Base-by-base conservation (phyloP, 2,888 invertebrate species). In the Neria commutata region DNA sequence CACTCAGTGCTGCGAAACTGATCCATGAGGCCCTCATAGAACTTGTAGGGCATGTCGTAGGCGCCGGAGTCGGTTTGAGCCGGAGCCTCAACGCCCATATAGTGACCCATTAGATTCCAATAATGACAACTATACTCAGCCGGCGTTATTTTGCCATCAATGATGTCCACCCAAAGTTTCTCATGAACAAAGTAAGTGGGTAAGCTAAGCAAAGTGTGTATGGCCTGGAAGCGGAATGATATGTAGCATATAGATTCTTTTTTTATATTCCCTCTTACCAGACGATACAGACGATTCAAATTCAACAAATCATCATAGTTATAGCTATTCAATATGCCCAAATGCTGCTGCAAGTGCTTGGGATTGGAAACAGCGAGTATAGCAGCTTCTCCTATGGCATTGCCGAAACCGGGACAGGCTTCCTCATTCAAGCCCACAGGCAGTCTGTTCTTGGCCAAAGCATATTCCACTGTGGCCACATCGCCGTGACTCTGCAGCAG, bases 1-100 rank as follows among this genome's bases (percentile, higher is more conserved):
- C 54, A 74, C 75, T 69, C 69, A 2, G 75, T 70, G 58, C 74
- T 72, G 42, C 72, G 61, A 23, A 57, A 66, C 17, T 74, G 64
- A 40, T 71, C 71, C 21, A 74, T 56, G 42, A 73, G 64, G 10
- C 73, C 71, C 46, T 73, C 87, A 11, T 88, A 86, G 11, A 89
- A 90, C 69, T 90, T 90, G n/a, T 89, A 86, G 10, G 88, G 89
- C 19, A 90, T 86, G 72, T 90, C 90, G 61, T 90, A 89, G 74
- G 89, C 86, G 1, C 84, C 82, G 59, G 87, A 85, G 26, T 83
- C 83, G 61, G 89, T 83, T 54, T 83, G 80, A 0, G 84, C 79
- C 0, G 89, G 87, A 0, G 88, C 87, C 66, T 86, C 85, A 5
- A 89, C 79, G 1, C 89, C 89, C 72, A 88, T 88, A 62, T 85